Percentiles rank a stretch among this genome's conserved stretches.
Conservation (phyloP, 35 echinoderm and acorn worm species). For the Hemicentrotus pulcherrimus region DNA sequence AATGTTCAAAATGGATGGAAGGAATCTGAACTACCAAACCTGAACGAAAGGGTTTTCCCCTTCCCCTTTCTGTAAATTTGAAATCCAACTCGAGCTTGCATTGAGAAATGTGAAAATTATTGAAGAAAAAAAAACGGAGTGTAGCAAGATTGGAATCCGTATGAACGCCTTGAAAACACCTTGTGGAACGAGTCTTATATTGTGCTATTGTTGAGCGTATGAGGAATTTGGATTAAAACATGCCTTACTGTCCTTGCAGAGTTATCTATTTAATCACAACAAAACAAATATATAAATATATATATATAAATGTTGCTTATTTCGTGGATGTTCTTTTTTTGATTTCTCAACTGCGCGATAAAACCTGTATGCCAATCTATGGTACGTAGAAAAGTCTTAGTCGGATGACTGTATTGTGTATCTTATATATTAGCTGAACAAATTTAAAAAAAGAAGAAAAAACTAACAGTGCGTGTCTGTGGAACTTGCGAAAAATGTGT, state of each 20-base stretch:
- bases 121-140: background rate
- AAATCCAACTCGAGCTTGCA: background rate
- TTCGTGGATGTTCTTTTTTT: conserved; percentile 38
- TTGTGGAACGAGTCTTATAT: conserved; percentile 4
- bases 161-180: background rate
- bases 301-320: conserved; percentile 38
- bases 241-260: conserved; percentile 26
- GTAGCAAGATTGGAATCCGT: background rate
- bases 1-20: background rate
- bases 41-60: background rate
- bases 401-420: conserved; percentile 43
- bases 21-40: background rate
- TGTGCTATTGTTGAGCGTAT: conserved; percentile 1
- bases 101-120: background rate
- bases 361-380: conserved; percentile 17
- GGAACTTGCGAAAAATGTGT: conserved; percentile 42
- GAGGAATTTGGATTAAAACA: background rate
- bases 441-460: background rate
- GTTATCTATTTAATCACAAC: conserved; percentile 32
- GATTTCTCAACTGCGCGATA: conserved; percentile 23
- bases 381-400: conserved; percentile 45
- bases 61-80: background rate
- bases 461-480: conserved; percentile 40
- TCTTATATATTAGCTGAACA: conserved; percentile 51
- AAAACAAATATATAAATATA: conserved; percentile 49